Conservation (phyloP, 2,888 invertebrate genomes). For the Scelioninae gen. 1 region DNA sequence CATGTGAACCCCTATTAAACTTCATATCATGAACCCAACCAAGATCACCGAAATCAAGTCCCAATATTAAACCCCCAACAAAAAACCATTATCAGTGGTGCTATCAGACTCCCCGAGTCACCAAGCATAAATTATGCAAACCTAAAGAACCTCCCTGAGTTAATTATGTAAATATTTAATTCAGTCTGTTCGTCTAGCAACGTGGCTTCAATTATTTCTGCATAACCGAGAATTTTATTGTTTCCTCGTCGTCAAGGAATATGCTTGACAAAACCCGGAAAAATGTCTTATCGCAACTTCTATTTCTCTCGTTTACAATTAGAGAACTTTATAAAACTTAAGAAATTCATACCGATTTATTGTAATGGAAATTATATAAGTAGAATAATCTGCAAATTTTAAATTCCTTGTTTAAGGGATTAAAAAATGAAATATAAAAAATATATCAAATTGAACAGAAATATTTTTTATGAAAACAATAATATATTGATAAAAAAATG, state of each 20-base stretch:
- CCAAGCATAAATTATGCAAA: slow-evolving; percentile 32
- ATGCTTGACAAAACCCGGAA: background rate
- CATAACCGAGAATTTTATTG: slow-evolving; percentile 16
- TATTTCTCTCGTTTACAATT: slow-evolving; percentile 2
- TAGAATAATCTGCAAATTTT: no score
- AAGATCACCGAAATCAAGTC: slow-evolving; percentile 6
- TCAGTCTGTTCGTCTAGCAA: slow-evolving; percentile 26
- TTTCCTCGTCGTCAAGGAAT: slow-evolving; percentile 6
- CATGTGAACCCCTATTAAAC: background rate
- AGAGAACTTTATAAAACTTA: background rate
- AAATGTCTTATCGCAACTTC: background rate
- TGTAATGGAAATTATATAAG: background rate
- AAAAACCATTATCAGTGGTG: slow-evolving; percentile 29
- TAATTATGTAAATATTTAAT: slow-evolving; percentile 33
- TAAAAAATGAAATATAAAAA: no score
- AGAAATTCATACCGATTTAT: background rate
- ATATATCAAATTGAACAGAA: no score
- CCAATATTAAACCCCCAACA: slow-evolving; percentile 18
- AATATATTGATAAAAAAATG: no score
- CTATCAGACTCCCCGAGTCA: slow-evolving; percentile 8
- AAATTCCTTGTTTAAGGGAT: no score
- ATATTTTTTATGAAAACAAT: no score
- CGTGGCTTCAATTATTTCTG: slow-evolving; percentile 30
- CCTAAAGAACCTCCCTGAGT: slow-evolving; percentile 22
- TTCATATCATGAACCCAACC: background rate